Base-by-base conservation (phyloP, 1,140 invertebrate species). In the Arctopsyche grandis region DNA sequence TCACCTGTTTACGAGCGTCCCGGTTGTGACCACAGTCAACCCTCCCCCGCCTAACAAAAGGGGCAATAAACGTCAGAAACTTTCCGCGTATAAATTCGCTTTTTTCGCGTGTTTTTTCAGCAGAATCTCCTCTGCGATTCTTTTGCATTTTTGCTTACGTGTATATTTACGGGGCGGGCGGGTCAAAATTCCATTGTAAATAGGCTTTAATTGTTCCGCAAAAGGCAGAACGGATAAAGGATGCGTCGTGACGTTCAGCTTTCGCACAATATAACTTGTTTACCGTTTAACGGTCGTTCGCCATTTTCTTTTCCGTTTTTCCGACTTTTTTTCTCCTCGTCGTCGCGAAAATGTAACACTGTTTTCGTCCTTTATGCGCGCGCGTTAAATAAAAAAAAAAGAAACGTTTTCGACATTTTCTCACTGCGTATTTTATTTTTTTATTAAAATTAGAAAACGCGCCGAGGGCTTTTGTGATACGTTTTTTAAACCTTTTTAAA, bases 261-360 rank as follows among this genome's bases (percentile, higher is more conserved):
- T 75, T 75, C 48, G 73, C 19, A 75, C 73, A 75, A 75, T 75
- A 75, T 75, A 75, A 75, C 73, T 75, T 75, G 73, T 75, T 75
- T 75, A 75, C 73, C 38, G 52, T 75, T 75, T 75, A 75, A 75
- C 22, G 52, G 48, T 69, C 69, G 38, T 38, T 38, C 56, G 73
- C 73, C 73, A 75, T 75, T 75, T 75, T 75, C 52, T 60, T 75
- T 48, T 44, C 56, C 56, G 14, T 60, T 60, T 60, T 60, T 60
- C 21, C 21, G 16, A 16, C 56, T 60, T 60, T 60, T 19, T 60
- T 60, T 60, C 19, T 21, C 9, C 16, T 21, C 56, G 56, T 19
- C 29, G 29, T 38, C 29, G 16, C 56, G 56, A 60, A 60, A 60
- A 60, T 60, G 56, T 60, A 60, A 60, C 56, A 16, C 56, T 21